Conservation (phyloP, 2,888 invertebrate species). For the Hirtodrosophila duncani region DNA sequence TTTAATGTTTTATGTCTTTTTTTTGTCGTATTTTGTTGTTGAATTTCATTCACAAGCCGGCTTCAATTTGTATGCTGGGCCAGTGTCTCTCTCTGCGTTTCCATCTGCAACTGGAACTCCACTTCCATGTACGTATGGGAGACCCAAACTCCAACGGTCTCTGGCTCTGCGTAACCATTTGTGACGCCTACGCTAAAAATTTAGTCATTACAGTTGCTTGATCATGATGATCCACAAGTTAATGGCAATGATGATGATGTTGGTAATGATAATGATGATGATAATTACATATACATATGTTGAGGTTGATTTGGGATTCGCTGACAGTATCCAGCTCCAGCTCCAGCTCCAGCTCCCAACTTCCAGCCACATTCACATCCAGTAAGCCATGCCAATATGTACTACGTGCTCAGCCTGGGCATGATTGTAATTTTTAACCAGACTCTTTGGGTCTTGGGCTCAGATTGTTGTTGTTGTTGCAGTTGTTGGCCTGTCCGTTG, state of each 20-base stretch:
- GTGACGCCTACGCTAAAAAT: slow-evolving; percentile 59
- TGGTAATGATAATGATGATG: slow-evolving; percentile 28
- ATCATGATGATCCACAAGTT: slow-evolving; percentile 15
- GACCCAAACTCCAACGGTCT: too few species aligned
- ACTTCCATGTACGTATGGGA: too few species aligned
- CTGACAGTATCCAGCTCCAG: slow-evolving; percentile 24
- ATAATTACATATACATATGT: slow-evolving; percentile 22
- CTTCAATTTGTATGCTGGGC: slow-evolving; percentile 63
- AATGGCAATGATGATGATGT: slow-evolving; percentile 9
- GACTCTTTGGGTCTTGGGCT: background rate
- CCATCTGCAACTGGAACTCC: slow-evolving; percentile 18
- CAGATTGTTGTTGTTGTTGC: slow-evolving; percentile 17
- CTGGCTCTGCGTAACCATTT: slow-evolving; percentile 7
- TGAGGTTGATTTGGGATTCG: slow-evolving; percentile 19
- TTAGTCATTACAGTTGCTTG: slow-evolving; percentile 56
- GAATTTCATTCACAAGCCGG: slow-evolving; percentile 60
- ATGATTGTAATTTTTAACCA: slow-evolving; percentile 50
- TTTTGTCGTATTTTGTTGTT: slow-evolving; percentile 9
- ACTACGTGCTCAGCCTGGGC: slow-evolving; percentile 13
- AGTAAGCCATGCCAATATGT: slow-evolving; percentile 21
- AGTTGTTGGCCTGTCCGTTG: slow-evolving; percentile 21
- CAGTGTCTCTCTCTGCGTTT: slow-evolving; percentile 30
- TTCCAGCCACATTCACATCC: slow-evolving; percentile 7
- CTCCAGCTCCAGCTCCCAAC: slow-evolving; percentile 12
- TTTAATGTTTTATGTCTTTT: slow-evolving; percentile 11